A percentile compares a stretch with the other conserved stretches of the same genome.
phyloP scores from a whole-genome alignment of 2,888 invertebrate species.

The Pachliopta kotzebuea region DNA sequence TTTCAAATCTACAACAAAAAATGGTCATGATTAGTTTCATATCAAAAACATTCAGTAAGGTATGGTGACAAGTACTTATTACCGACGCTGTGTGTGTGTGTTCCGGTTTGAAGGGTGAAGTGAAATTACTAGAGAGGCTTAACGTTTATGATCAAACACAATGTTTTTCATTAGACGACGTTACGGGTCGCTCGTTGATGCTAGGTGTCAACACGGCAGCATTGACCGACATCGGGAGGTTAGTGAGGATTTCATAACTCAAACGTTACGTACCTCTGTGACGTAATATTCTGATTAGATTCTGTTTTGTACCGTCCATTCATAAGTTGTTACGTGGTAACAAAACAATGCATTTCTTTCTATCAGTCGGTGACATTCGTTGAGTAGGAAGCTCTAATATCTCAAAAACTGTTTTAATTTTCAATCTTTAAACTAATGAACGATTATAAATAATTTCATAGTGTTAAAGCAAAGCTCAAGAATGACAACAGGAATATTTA shows the following conservation, averaged over 20 bases:
- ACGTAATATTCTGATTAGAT: constrained; percentile 14
- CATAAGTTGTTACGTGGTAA: constrained; percentile 19
- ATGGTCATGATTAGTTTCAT: too few species aligned
- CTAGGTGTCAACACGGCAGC: constrained; percentile 62
- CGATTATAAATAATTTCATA: too few species aligned
- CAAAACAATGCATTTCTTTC: constrained; percentile 4
- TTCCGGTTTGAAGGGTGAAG: too few species aligned
- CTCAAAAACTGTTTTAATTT: too few species aligned
- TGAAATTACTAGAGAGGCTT: background rate
- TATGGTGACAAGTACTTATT: too few species aligned
- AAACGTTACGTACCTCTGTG: constrained; percentile 25
- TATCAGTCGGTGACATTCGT: background rate
- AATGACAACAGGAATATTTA: too few species aligned
- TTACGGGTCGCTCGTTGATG: constrained; percentile 38
- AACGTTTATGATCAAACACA: background rate
- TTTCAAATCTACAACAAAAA: too few species aligned
- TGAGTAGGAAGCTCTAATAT: background rate
- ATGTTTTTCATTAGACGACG: constrained; percentile 23
- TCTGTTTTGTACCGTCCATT: constrained; percentile 13
- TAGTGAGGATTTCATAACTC: constrained; percentile 43
- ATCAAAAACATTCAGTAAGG: too few species aligned
- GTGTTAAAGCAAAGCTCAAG: too few species aligned
- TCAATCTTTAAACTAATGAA: too few species aligned
- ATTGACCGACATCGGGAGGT: constrained; percentile 66
- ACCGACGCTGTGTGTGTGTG: too few species aligned